Base-by-base conservation (phyloP, 2,113 vertebrate genomes). In the Pomatostomus ruficeps region DNA sequence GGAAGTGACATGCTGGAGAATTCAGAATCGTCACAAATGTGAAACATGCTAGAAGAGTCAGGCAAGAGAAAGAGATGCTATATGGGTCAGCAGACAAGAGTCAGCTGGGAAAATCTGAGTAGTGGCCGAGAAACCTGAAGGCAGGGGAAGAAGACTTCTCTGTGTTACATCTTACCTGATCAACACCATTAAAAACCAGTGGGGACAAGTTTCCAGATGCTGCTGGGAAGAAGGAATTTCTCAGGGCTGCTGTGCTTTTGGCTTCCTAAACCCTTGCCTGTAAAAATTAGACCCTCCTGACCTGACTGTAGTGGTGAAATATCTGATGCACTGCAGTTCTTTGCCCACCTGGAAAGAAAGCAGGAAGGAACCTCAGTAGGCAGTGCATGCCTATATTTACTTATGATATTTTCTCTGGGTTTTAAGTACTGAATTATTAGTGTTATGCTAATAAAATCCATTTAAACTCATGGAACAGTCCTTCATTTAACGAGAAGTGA, bases 341-440 rank as follows among this genome's bases (percentile, higher is more conserved):
- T 71, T 51, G 25, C 42, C 63, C 85, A 71, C 5, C 14, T 25
- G 46, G 55, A 90, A 86, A 31, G 55, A 91, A 74, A 92, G 63
- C 31, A 61, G 62, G 74, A 58, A 46, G 26, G 33, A 82, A 35
- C 19, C 15, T 82, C 31, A 33, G 9, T 21, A 73, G 52, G 38
- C 35, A 77, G 9, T 14, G 8, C 46, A 67, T 46, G 35, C 17
- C 22, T 84, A 2, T 83, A 54, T 90, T 96, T 94, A 70, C 76
- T 95, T 91, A 71, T 2, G 33, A 59, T 74, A 28, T 67, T 89
- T 89, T 96, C 75, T 59, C 59, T 91, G 88, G 51, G 28, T 71
- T 91, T 1, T 48, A 91, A 91, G 48, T 58, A 55, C 51, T 96
- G 63, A 90, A 85, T 94, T 95, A 94, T 76, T 85, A 70, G 75